These are phyloP conservation scores for Drosophila conformis DNA, from an alignment of 2,888 invertebrate species.

Conservation along the genomic window DNA sequence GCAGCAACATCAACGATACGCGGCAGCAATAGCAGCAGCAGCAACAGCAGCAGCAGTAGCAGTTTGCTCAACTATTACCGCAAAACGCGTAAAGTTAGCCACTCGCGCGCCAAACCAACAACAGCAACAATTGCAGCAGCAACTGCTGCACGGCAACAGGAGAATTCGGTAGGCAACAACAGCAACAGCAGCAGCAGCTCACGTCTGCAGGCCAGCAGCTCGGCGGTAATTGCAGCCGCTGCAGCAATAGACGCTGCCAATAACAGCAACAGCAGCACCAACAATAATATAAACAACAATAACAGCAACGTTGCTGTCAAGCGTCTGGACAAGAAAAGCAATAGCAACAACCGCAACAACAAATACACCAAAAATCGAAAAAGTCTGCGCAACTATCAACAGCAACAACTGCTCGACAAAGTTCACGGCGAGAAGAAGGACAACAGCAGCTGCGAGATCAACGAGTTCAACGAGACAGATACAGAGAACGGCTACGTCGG, in stretches of 20 bases:
- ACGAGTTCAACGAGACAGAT: constrained; percentile 5
- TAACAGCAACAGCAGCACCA: constrained; percentile 10
- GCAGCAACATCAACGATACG: constrained; percentile 16
- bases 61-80: constrained; percentile 84
- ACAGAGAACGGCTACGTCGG: constrained; percentile 26
- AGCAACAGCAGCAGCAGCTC: constrained; percentile 19
- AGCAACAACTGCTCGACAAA: constrained; percentile 51
- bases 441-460: constrained; percentile 14
- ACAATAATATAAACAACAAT: constrained; percentile 17
- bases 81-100: constrained; percentile 83
- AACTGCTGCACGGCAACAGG: constrained; percentile 19
- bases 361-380: constrained; percentile 72
- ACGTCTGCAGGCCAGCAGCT: constrained; percentile 53
- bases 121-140: constrained; percentile 28
- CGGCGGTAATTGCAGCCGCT: constrained; percentile 60
- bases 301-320: constrained; percentile 35
- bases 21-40: not conserved
- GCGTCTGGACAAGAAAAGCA: constrained; percentile 43
- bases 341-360: constrained; percentile 30
- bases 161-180: constrained; percentile 12
- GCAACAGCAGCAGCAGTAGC: constrained; percentile 50
- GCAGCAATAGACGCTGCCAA: constrained; percentile 53
- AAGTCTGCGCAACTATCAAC: constrained; percentile 74
- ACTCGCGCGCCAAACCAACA: constrained; percentile 58
- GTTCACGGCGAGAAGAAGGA: constrained; percentile 40